Percentiles rank a stretch among this genome's conserved stretches.
Conservation (phyloP, 2,888 invertebrate species). For the Noctua janthe region DNA sequence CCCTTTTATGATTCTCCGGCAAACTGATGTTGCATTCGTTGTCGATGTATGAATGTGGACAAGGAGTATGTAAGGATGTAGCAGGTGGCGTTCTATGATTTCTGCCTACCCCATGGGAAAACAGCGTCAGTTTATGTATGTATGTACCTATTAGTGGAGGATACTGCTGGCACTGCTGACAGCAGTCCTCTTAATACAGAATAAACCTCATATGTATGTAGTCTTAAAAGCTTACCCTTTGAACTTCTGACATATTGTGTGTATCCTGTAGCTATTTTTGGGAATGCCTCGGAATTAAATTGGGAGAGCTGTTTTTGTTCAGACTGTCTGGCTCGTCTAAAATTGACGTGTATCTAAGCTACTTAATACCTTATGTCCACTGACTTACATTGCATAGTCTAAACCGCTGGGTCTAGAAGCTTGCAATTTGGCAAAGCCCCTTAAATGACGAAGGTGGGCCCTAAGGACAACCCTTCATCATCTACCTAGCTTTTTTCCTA, state of each 20-base stretch:
- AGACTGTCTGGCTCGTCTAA: not conserved
- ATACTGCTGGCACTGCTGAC: not conserved
- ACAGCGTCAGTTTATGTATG: too few species aligned
- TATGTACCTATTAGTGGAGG: not conserved
- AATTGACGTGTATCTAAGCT: not conserved
- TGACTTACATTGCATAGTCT: not conserved
- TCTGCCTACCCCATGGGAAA: too few species aligned
- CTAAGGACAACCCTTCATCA: not conserved
- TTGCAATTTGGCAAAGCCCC: not conserved
- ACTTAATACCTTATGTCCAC: not conserved
- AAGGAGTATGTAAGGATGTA: too few species aligned
- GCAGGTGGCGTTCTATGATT: too few species aligned
- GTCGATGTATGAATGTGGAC: conserved; percentile 91
- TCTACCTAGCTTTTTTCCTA: not conserved
- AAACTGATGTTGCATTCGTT: conserved; percentile 99
- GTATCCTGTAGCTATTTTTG: conserved; percentile 6
- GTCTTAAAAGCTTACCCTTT: not conserved
- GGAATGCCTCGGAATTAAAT: not conserved
- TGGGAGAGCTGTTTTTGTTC: not conserved
- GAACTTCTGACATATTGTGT: conserved; percentile 10
- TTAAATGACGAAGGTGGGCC: not conserved
- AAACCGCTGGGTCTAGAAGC: not conserved
- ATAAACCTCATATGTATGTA: not conserved
- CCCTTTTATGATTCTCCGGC: conserved; percentile 99
- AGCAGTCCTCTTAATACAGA: too few species aligned